Percentiles rank a stretch among this genome's conserved stretches.
These are phyloP conservation scores for Toxotes chatareus DNA, from an alignment of 2,113 vertebrate genomes.

Conservation along the genomic window DNA sequence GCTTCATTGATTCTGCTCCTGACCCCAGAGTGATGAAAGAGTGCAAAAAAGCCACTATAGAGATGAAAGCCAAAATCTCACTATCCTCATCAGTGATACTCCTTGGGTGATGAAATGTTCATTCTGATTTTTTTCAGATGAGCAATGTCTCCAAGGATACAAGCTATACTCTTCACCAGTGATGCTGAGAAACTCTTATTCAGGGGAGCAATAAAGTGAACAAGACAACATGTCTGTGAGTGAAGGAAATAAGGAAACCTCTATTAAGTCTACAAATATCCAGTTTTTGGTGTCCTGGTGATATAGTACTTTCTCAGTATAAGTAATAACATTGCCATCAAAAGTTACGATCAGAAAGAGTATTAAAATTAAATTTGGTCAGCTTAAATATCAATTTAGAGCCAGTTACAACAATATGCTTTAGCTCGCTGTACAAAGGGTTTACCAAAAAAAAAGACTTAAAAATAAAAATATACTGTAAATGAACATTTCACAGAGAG, in stretches of 20 bases:
- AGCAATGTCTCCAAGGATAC: neutral
- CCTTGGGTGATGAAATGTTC: neutral
- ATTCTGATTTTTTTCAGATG: neutral
- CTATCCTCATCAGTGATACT: neutral
- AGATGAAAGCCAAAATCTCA: neutral
- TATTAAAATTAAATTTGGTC: no score
- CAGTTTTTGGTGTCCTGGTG: no score
- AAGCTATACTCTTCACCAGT: neutral
- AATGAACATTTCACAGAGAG: neutral
- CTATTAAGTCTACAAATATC: neutral
- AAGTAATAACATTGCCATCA: no score
- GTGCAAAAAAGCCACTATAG: no score
- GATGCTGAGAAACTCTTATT: neutral
- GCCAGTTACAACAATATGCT: neutral
- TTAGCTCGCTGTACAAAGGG: neutral
- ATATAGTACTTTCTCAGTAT: neutral
- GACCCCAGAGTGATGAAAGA: neutral
- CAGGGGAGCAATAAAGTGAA: neutral
- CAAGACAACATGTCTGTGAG: neutral
- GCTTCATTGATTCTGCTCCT: neutral
- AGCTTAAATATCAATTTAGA: neutral
- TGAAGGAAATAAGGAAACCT: neutral
- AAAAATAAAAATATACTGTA: neutral
- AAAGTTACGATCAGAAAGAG: no score
- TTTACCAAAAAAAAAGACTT: neutral